These are phyloP conservation scores for Phenganax stokvisi DNA, from an alignment of 92 coral and sea anemone species.

Conservation along the genomic window DNA sequence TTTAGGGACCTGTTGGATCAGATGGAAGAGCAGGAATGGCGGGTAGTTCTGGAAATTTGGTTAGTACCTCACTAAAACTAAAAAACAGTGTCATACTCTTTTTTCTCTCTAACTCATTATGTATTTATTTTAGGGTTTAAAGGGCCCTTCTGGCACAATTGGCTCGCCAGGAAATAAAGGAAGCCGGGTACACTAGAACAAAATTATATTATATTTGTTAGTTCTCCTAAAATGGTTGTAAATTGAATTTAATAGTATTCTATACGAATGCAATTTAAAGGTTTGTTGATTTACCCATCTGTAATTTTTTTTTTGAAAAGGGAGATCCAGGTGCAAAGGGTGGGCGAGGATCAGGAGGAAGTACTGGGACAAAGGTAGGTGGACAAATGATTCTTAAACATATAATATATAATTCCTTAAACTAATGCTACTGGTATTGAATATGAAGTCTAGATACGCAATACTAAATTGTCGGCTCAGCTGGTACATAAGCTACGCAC, in stretches of 20 bases:
- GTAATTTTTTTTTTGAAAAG: neutral
- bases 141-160: conserved; percentile 3
- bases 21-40: conserved; percentile 12
- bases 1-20: conserved; percentile 30
- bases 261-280: too few species aligned
- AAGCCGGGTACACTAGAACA: conserved; percentile 11
- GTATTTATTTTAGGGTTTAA: conserved; percentile 8
- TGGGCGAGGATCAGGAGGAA: conserved; percentile 3
- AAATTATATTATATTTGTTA: neutral
- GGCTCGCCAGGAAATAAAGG: conserved; percentile 18
- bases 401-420: neutral
- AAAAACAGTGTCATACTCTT: neutral
- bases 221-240: too few species aligned
- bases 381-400: neutral
- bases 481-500: neutral
- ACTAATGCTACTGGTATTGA: neutral
- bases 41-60: conserved; percentile 20
- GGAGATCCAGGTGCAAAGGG: conserved; percentile 4
- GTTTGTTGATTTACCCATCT: neutral
- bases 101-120: neutral
- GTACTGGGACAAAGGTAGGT: neutral
- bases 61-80: neutral
- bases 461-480: neutral
- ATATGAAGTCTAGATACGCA: neutral
- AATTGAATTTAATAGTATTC: too few species aligned